A percentile compares a stretch with the other conserved stretches of the same genome.
Evolutionary conservation across 2,113 vertebrate genomes (phyloP).

Genomic region (Corythornis vintsioides): DNA sequence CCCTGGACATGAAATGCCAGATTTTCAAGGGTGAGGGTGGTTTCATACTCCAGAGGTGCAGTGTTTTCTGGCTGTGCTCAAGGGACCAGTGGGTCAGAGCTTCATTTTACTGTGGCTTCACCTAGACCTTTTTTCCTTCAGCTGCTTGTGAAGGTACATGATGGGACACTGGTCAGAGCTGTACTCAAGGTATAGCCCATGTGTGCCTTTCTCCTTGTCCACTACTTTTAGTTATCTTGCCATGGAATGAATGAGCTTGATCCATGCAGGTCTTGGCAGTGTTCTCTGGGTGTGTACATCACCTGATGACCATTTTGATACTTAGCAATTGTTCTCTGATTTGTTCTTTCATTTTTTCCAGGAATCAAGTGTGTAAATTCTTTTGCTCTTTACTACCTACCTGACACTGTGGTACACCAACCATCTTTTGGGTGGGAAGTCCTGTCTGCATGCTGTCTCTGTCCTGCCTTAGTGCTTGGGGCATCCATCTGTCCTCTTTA

Average conservation of each 20-base stretch:
- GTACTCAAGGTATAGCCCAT: neutral
- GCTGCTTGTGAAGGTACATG: neutral
- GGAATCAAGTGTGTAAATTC: neutral
- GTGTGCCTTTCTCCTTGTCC: neutral
- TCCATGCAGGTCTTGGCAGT: neutral
- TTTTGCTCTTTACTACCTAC: neutral
- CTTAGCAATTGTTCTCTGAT: neutral
- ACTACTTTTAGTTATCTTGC: neutral
- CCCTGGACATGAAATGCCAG: neutral
- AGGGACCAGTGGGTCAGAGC: neutral
- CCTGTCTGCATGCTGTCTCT: neutral
- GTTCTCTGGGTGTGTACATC: neutral
- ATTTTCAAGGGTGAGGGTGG: neutral
- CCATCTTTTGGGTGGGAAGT: neutral
- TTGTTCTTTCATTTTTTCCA: neutral
- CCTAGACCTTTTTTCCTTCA: neutral
- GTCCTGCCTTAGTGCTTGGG: neutral
- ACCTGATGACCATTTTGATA: neutral
- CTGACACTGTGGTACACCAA: neutral
- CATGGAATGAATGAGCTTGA: neutral
- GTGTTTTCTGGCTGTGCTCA: neutral
- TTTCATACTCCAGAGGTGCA: neutral
- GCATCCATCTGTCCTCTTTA: neutral
- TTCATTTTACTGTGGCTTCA: neutral
- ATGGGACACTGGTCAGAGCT: neutral